These are phyloP conservation scores for Gyrodactylus bullatarudis DNA, from an alignment of 1,140 invertebrate species.

Conservation along the genomic window DNA sequence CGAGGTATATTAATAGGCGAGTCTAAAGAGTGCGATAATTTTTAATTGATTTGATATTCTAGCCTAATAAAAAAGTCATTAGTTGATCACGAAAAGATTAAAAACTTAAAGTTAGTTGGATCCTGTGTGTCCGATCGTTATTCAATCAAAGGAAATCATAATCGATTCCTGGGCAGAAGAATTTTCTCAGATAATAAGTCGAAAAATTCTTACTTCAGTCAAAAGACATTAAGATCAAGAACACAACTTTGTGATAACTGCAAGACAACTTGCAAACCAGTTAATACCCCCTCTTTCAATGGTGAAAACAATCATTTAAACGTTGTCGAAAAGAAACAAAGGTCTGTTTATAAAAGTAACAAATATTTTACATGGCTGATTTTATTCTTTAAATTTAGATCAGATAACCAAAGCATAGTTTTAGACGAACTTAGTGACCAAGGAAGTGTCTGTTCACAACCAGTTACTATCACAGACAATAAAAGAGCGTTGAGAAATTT, in stretches of 20 bases:
- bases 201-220: neutral
- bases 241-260: neutral
- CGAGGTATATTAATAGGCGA: neutral
- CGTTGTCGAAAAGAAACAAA: too few species aligned
- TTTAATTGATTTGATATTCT: neutral
- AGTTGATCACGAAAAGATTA: neutral
- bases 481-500: too few species aligned
- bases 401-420: too few species aligned
- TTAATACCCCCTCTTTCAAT: too few species aligned
- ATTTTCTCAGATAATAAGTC: neutral
- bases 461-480: too few species aligned
- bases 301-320: too few species aligned
- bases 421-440: too few species aligned
- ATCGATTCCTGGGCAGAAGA: neutral
- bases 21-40: neutral
- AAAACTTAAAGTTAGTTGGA: neutral
- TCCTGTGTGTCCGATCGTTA: neutral
- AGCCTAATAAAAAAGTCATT: neutral
- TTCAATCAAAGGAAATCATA: neutral
- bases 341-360: too few species aligned
- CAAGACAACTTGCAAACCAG: too few species aligned
- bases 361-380: too few species aligned
- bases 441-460: neutral
- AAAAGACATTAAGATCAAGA: neutral
- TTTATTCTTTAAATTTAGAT: too few species aligned